Conservation (phyloP, 2,888 invertebrate genomes). For the Microplitis manilae region DNA sequence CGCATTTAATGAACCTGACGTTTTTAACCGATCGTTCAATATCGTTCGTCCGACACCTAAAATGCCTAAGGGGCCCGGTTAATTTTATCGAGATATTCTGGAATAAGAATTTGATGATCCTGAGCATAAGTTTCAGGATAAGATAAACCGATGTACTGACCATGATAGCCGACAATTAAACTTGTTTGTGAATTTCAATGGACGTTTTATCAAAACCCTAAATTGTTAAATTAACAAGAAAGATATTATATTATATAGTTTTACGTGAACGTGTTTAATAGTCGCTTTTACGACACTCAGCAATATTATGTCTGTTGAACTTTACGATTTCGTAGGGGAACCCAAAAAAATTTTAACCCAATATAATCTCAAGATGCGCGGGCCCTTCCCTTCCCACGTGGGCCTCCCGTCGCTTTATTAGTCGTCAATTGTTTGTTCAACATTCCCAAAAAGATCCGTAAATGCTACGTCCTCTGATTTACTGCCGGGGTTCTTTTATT, state of each 20-base stretch:
- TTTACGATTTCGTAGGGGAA: constrained; percentile 41
- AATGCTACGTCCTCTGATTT: constrained; percentile 67
- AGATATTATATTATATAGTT: constrained; percentile 26
- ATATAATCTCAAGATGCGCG: constrained; percentile 34
- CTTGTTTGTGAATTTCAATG: not conserved
- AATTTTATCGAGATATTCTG: not conserved
- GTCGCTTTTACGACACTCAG: constrained; percentile 38
- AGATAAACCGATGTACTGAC: not conserved
- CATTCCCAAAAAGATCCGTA: constrained; percentile 70
- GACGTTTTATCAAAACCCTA: not conserved
- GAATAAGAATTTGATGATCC: not conserved
- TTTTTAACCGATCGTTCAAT: constrained; percentile 64
- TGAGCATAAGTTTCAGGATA: not conserved
- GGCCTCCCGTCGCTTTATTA: constrained; percentile 67
- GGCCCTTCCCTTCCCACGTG: constrained; percentile 62
- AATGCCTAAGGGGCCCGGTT: constrained; percentile 42
- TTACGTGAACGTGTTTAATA: constrained; percentile 38
- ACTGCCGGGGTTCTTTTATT: constrained; percentile 56
- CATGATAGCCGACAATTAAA: not conserved
- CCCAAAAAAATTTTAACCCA: constrained; percentile 24
- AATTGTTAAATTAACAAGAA: not conserved
- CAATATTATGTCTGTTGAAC: constrained; percentile 25
- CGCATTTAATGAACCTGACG: constrained; percentile 64
- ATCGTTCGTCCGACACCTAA: constrained; percentile 60
- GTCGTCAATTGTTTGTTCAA: constrained; percentile 72